Percentiles rank a stretch among this genome's conserved stretches.
Evolutionary conservation across 2,113 vertebrate genomes (phyloP).

Genomic region (Gasterosteus aculeatus): DNA sequence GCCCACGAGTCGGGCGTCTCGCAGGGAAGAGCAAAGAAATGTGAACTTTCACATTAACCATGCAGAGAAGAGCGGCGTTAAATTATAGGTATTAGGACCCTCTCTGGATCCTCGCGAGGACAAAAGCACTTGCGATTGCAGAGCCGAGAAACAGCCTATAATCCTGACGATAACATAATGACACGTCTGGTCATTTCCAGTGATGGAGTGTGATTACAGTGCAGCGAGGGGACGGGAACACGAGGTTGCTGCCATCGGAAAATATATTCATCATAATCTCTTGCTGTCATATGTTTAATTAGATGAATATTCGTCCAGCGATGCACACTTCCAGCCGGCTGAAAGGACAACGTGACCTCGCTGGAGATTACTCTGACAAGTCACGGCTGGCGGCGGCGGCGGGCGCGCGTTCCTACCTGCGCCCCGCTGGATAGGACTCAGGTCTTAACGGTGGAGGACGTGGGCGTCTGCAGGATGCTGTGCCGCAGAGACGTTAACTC

Average conservation of each 20-base stretch:
- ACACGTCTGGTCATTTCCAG: conserved; percentile 6
- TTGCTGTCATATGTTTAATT: neutral
- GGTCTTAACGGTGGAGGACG: neutral
- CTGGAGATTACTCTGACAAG: conserved; percentile 21
- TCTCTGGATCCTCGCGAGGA: neutral
- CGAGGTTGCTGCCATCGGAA: neutral
- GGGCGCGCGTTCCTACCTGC: conserved; percentile 19
- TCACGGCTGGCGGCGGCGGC: neutral
- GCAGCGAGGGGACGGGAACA: neutral
- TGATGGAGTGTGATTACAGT: conserved; percentile 1
- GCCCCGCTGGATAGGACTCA: neutral
- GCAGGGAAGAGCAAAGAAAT: neutral
- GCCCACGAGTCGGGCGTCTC: no score
- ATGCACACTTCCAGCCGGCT: neutral
- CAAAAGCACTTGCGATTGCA: neutral
- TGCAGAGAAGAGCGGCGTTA: conserved; percentile 13
- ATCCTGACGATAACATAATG: conserved; percentile 14
- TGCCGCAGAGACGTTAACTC: neutral
- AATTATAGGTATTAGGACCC: conserved; percentile 31
- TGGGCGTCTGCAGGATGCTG: conserved; percentile 5
- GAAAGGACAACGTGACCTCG: conserved; percentile 20
- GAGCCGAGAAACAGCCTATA: conserved; percentile 30
- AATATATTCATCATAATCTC: conserved; percentile 3
- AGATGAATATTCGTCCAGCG: conserved; percentile 17
- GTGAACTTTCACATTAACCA: conserved; percentile 1